A percentile compares a stretch with the other conserved stretches of the same genome.
These are phyloP conservation scores for Apotomis capreana DNA, from an alignment of 2,888 invertebrate genomes.

Conservation along the genomic window DNA sequence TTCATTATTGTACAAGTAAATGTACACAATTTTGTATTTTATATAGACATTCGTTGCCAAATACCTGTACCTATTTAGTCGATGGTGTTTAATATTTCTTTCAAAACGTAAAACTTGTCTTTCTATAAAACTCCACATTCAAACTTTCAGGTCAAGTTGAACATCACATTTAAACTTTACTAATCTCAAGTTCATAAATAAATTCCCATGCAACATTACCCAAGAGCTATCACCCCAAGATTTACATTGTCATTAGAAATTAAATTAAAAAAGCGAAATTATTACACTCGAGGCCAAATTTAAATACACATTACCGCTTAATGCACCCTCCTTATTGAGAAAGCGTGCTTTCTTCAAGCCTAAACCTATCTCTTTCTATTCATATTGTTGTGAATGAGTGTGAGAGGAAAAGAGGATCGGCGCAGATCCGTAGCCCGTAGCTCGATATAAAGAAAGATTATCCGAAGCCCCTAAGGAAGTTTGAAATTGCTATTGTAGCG, in stretches of 20 bases:
- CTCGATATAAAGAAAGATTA: conserved; percentile 84
- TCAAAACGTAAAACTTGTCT: not conserved
- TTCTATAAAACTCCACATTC: not conserved
- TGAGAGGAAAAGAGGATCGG: conserved; percentile 58
- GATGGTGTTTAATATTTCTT: too few relatives aligned
- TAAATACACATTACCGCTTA: conserved; percentile 80
- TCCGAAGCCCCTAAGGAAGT: conserved; percentile 84
- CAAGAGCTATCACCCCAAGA: conserved; percentile 63
- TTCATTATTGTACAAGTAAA: too few relatives aligned
- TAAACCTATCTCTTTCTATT: conserved; percentile 57
- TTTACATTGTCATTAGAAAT: conserved; percentile 76
- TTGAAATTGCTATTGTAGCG: conserved; percentile 85
- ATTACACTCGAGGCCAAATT: conserved; percentile 82
- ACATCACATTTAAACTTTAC: not conserved
- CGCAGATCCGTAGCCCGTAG: conserved; percentile 63
- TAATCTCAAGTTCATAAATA: conserved; percentile 23
- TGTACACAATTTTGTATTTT: too few relatives aligned
- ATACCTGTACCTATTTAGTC: too few relatives aligned
- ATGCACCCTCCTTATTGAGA: conserved; percentile 79
- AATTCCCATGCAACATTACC: conserved; percentile 53
- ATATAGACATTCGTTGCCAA: too few relatives aligned
- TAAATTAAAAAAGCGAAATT: conserved; percentile 82
- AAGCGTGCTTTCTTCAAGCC: conserved; percentile 72
- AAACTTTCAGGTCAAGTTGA: not conserved
- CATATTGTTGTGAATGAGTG: conserved; percentile 44